A percentile compares a stretch with the other conserved stretches of the same genome.
Evolutionary conservation across 1,140 invertebrate genomes (phyloP).

Genomic region (Zophobas morio): DNA sequence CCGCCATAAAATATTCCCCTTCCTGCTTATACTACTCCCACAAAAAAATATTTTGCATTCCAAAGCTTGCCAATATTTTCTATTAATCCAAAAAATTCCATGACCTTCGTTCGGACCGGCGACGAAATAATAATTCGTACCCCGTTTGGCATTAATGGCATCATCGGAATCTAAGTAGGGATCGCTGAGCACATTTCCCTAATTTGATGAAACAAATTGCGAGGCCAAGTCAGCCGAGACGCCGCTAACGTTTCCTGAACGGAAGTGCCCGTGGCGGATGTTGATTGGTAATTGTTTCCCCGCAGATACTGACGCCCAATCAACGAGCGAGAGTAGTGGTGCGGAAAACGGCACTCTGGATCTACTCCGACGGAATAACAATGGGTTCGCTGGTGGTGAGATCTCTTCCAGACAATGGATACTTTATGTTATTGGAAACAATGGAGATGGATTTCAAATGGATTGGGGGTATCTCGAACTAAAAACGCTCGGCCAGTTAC

Average conservation of each 20-base stretch:
- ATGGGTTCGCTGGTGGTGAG: constrained; percentile 41
- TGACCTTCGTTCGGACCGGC: not conserved
- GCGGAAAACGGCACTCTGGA: constrained; percentile 64
- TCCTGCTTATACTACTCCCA: too few species aligned
- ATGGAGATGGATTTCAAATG: constrained; percentile 11
- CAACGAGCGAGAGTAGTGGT: constrained; percentile 63
- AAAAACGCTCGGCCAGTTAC: not conserved
- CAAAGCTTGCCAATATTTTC: too few species aligned
- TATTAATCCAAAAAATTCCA: too few species aligned
- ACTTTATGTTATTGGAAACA: constrained; percentile 45
- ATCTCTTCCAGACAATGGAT: constrained; percentile 38
- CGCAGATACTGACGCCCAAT: constrained; percentile 60
- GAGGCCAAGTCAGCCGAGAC: constrained; percentile 44
- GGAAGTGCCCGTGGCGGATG: constrained; percentile 56
- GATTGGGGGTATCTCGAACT: constrained; percentile 3
- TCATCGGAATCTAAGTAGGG: constrained; percentile 56
- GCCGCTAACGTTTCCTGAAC: constrained; percentile 47
- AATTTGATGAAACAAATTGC: constrained; percentile 63
- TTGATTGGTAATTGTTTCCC: constrained; percentile 67
- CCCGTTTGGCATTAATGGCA: constrained; percentile 56
- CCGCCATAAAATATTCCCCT: too few species aligned
- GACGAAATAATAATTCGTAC: constrained; percentile 49
- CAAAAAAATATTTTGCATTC: too few species aligned
- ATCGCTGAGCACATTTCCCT: constrained; percentile 60
- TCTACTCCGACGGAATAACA: constrained; percentile 61